phyloP scores from a whole-genome alignment of 2,888 invertebrate genomes.

The Acrocyrtus sp. region DNA sequence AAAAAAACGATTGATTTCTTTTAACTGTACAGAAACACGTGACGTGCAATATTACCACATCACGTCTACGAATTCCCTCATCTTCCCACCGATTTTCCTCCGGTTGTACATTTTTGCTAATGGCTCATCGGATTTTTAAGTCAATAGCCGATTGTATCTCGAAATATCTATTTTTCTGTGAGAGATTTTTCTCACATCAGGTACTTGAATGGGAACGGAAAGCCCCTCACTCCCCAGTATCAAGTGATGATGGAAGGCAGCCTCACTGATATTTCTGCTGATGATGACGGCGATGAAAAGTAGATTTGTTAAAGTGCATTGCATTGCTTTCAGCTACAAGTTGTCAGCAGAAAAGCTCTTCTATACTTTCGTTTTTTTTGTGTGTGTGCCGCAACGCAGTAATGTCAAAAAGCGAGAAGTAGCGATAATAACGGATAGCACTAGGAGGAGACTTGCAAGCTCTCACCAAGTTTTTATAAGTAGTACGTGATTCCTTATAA shows the following conservation, averaged over 20 bases:
- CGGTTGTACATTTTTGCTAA: neutral
- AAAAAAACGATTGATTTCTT: too few species aligned
- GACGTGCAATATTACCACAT: too few species aligned
- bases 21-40: too few species aligned
- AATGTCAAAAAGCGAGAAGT: neutral
- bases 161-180: too few species aligned
- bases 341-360: neutral
- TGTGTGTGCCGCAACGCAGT: neutral
- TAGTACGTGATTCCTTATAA: neutral
- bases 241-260: neutral
- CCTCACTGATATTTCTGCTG: neutral
- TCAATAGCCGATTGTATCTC: neutral
- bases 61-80: too few species aligned
- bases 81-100: too few species aligned
- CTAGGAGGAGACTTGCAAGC: too few species aligned
- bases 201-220: too few species aligned
- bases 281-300: constrained; percentile 11
- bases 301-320: constrained; percentile 16
- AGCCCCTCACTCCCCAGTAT: too few species aligned
- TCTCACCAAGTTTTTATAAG: too few species aligned
- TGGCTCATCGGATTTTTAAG: neutral
- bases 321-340: neutral
- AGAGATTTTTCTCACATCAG: too few species aligned
- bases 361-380: too few species aligned
- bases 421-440: neutral